Evolutionary conservation across 2,888 invertebrate species (phyloP), one percentile per base, ranked within the genome.

Genomic region (Tenthredo scrophulariae): DNA sequence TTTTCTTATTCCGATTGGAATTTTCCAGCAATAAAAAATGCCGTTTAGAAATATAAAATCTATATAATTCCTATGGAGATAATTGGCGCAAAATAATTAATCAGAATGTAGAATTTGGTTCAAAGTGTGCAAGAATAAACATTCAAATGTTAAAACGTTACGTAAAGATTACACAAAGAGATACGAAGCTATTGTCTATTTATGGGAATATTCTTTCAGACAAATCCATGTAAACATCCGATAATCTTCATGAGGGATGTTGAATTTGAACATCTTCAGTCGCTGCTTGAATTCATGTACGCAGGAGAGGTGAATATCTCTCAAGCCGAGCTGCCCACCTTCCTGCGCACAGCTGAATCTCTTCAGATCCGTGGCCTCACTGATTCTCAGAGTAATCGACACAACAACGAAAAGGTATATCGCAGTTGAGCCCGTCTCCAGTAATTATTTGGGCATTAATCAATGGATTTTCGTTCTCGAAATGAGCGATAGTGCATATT

Each of bases 221-320:
- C 96, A 92, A 97, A 97, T 94, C 97, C 97, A 91, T 97, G 97
- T 93, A 96, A 97, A 92, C 97, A 97, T 94, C 97, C 97, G 86
- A 97, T 97, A 94, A 97, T 97, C 93, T 97, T 97, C 93, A 96
- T 97, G 96, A 95, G 97, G 92, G 97, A 97, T 94, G 97, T 97
- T 90, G 96, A 97, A 91, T 96, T 96, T 90, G 95, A 96, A 91
- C 97, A 97, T 92, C 95, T 97, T 89, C 96, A 96, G 88, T 96
- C 97, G 84, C 94, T 97, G 86, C 95, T 97, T 92, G 97, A 97
- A 94, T 97, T 97, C 92, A 97, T 97, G 97, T 97, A 97, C 93
- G 97, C 96, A 88, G 97, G 97, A 84, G 97, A 97, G 94, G 97
- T 97, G 88, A 97, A 97, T 93, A 96, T 97, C 87, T 96, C 97